These are phyloP conservation scores for Argynnis bischoffii DNA, from an alignment of 2,888 invertebrate species.

Conservation along the genomic window DNA sequence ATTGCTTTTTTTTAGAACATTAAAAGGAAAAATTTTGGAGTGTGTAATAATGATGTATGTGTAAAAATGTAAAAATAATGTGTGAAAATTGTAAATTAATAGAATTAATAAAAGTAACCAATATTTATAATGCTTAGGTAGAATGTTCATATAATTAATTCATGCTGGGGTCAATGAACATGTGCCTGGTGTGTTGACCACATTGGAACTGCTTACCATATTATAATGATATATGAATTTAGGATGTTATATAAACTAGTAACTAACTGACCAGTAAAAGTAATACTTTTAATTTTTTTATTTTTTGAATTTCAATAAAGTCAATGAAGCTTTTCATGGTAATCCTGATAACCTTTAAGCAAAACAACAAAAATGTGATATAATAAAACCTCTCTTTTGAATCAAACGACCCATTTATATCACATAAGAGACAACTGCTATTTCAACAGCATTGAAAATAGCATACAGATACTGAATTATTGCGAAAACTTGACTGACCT, in stretches of 20 bases:
- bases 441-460: constrained; percentile 21
- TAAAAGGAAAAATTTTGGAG: no score
- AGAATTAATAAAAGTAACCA: background rate
- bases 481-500: constrained; percentile 51
- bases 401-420: background rate
- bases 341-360: constrained; percentile 6
- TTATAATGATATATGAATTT: constrained; percentile 9
- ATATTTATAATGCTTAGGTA: background rate
- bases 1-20: no score
- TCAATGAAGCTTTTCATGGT: background rate
- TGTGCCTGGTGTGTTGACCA: constrained; percentile 32
- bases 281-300: background rate
- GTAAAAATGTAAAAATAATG: no score
- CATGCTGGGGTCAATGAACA: constrained; percentile 39
- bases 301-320: background rate
- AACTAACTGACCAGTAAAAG: background rate
- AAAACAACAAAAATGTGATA: constrained; percentile 1
- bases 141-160: constrained; percentile 33
- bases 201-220: constrained; percentile 21
- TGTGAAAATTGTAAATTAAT: no score
- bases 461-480: constrained; percentile 41
- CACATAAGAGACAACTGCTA: constrained; percentile 3
- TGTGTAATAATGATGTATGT: no score
- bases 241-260: background rate
- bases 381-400: background rate